Conservation (phyloP, 2,888 invertebrate species). For the Noctuana brunneofusca region DNA sequence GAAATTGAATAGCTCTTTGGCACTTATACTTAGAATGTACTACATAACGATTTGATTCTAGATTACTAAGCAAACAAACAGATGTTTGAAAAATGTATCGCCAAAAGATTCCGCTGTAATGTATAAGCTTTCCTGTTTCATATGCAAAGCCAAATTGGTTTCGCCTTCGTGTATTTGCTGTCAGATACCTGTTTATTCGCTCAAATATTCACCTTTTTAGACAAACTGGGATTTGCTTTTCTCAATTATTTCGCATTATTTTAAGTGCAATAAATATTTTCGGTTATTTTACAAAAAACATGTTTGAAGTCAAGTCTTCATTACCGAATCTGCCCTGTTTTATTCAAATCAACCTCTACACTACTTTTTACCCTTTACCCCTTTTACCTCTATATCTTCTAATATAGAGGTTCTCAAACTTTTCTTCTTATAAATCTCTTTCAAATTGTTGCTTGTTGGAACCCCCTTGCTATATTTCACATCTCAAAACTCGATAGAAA, state of each 20-base stretch:
- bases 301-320: too few relatives aligned
- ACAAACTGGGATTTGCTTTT: neutral
- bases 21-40: neutral
- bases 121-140: neutral
- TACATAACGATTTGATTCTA: neutral
- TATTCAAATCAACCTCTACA: too few relatives aligned
- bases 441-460: too few relatives aligned
- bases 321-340: too few relatives aligned
- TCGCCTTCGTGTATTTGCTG: neutral
- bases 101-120: neutral
- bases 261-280: neutral
- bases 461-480: too few relatives aligned
- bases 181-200: neutral
- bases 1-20: neutral
- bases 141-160: constrained; percentile 10
- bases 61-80: neutral
- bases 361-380: too few relatives aligned
- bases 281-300: too few relatives aligned
- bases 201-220: neutral
- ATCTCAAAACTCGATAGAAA: too few relatives aligned
- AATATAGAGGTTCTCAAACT: too few relatives aligned
- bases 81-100: neutral
- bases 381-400: too few relatives aligned
- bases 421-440: too few relatives aligned
- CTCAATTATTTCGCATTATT: neutral